Conservation (phyloP, 2,888 invertebrate genomes). For the Hypercompe scribonia region DNA sequence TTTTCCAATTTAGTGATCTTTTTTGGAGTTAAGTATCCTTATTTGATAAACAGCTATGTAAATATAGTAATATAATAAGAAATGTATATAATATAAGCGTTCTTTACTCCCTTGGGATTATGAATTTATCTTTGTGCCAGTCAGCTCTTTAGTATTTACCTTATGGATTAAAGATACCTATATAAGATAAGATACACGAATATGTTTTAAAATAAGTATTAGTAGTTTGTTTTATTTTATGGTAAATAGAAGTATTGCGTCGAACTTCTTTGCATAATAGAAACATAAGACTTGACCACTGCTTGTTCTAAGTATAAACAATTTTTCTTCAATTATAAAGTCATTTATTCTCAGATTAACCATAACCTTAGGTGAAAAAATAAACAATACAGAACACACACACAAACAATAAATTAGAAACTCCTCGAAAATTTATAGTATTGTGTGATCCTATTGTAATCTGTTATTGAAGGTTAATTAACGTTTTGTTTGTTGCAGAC, state of each 20-base stretch:
- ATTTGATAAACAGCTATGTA: no score
- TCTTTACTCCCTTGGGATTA: no score
- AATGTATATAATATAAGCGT: no score
- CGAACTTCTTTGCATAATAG: background rate
- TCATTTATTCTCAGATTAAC: background rate
- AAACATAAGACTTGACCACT: background rate
- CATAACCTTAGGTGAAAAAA: background rate
- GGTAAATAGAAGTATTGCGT: background rate
- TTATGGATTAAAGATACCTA: no score
- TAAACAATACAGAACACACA: background rate
- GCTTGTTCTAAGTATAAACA: background rate
- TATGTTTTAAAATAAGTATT: no score
- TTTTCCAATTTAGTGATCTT: no score
- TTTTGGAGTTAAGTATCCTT: no score
- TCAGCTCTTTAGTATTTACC: no score
- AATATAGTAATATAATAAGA: no score
- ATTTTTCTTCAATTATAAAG: background rate
- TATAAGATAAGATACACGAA: no score
- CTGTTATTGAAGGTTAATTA: slow-evolving; percentile 29
- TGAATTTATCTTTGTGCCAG: no score
- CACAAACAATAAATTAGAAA: slow-evolving; percentile 13
- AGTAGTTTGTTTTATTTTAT: background rate
- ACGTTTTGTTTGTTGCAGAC: slow-evolving; percentile 32
- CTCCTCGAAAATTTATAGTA: slow-evolving; percentile 13
- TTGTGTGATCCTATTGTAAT: slow-evolving; percentile 21